Base-by-base conservation (phyloP, 2,113 vertebrate genomes). In the Austrofundulus limnaeus region DNA sequence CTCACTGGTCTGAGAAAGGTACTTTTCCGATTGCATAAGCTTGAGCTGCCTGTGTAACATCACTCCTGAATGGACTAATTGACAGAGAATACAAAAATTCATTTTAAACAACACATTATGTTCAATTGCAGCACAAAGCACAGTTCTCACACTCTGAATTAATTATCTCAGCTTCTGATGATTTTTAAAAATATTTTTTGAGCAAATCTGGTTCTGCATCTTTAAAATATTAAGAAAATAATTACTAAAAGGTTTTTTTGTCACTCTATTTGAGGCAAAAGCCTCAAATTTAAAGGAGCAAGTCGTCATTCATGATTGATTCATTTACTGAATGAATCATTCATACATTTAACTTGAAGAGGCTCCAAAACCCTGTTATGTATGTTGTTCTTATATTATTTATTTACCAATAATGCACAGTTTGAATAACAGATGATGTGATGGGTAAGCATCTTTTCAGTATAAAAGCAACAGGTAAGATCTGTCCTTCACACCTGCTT, bases 1-100 rank as follows among this genome's bases (percentile, higher is more conserved):
- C 48, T 21, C 85, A 89, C 54, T 85, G 80, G 80, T 78, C 80
- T 88, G 85, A 82, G 63, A 85, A 80, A 82, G 71, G 77, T 80
- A 64, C 65, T 81, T 86, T 82, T 85, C 81, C 80, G 69, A 79
- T 66, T 85, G 61, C 72, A 28, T 82, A 77, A 76, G 72, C 74
- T 62, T 77, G 54, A 78, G 72, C 75, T 60, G 62, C 9, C 53
- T 72, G 81, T 46, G 42, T 49, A 78, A 51, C 43, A 34, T 77
- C 69, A 70, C 12, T 31, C 19, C 57, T 64, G 70, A 57, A 66
- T 54, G 45, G 75, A 65, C 54, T 72, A 66, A 82, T 55, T 62
- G 46, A 67, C 39, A 37, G 64, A 23, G 72, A 19, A 50, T 41
- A 13, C 41, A 24, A 6, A 68, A 25, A 54, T 51, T 43, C 7